A percentile compares a stretch with the other conserved stretches of the same genome.
phyloP scores from a whole-genome alignment of 92 coral and sea anemone species.

The Pocillopora meandrina region DNA sequence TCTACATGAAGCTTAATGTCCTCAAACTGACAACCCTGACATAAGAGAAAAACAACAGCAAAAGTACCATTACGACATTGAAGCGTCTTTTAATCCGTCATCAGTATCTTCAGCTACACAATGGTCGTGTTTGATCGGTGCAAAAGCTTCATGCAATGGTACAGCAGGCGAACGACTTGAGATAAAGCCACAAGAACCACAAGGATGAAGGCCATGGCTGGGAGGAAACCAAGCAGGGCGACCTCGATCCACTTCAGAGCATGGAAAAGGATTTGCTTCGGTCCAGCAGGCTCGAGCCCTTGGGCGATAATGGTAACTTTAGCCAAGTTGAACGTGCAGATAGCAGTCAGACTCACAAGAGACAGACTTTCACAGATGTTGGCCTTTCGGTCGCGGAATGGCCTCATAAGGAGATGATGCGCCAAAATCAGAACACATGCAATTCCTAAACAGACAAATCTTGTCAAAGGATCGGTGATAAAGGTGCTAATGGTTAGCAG shows the following conservation, averaged over 20 bases:
- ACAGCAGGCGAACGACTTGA: conserved; percentile 32
- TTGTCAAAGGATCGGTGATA: conserved; percentile 25
- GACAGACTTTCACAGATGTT: conserved; percentile 44
- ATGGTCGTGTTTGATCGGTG: too few relatives aligned
- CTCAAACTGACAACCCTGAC: too few relatives aligned
- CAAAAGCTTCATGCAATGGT: not conserved
- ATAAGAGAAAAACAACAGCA: not conserved
- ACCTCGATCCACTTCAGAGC: conserved; percentile 44
- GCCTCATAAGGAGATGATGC: conserved; percentile 30
- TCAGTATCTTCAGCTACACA: too few relatives aligned
- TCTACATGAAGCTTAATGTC: too few relatives aligned
- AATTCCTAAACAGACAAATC: conserved; percentile 24
- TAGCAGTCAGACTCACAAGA: conserved; percentile 31
- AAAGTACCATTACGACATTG: too few relatives aligned
- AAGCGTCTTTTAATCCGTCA: too few relatives aligned
- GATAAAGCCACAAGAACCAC: conserved; percentile 22
- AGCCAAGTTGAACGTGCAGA: conserved; percentile 25
- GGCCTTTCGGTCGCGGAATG: conserved; percentile 41
- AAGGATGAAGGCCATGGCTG: conserved; percentile 6
- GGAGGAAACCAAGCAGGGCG: conserved; percentile 15
- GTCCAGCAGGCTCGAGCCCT: conserved; percentile 41
- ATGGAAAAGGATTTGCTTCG: not conserved
- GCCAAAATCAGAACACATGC: conserved; percentile 30
- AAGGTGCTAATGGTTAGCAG: conserved; percentile 33
- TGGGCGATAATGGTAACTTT: conserved; percentile 22